Evolutionary conservation across 2,113 vertebrate genomes (phyloP).

Genomic region (Stegastes partitus): DNA sequence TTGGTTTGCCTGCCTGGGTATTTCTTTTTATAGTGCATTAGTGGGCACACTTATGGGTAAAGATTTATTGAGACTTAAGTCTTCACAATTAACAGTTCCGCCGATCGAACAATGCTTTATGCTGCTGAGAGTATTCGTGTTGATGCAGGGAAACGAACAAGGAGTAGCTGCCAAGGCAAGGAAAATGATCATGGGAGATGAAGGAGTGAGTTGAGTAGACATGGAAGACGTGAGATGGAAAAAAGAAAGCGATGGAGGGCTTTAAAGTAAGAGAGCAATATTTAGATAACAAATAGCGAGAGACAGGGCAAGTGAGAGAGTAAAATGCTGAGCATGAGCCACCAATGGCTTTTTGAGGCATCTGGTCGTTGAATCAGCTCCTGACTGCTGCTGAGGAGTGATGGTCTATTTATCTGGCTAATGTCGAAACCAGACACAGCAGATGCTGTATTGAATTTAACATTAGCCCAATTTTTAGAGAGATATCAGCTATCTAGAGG

Average conservation of each 20-base stretch:
- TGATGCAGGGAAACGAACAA: constrained; percentile 48
- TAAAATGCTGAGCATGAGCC: constrained; percentile 28
- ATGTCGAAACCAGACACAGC: constrained; percentile 67
- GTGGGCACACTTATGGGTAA: constrained; percentile 38
- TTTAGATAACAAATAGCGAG: constrained; percentile 34
- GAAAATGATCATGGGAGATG: constrained; percentile 44
- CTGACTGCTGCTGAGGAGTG: constrained; percentile 48
- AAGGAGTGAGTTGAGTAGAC: constrained; percentile 42
- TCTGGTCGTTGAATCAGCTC: constrained; percentile 66
- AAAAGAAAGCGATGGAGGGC: constrained; percentile 15
- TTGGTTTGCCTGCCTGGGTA: neutral
- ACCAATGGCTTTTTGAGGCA: constrained; percentile 37
- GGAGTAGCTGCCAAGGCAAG: constrained; percentile 48
- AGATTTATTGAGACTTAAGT: constrained; percentile 53
- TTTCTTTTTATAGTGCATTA: constrained; percentile 54
- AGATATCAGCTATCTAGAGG: constrained; percentile 26
- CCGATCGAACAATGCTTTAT: constrained; percentile 52
- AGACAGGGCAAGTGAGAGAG: neutral
- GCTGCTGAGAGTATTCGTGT: constrained; percentile 57
- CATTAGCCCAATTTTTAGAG: constrained; percentile 28
- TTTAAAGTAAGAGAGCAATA: constrained; percentile 13
- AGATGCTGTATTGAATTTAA: constrained; percentile 66
- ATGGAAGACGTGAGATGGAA: constrained; percentile 45
- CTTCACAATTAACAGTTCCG: constrained; percentile 48
- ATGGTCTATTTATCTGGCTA: constrained; percentile 64